These are phyloP conservation scores for Cephalopholis sonnerati DNA, from an alignment of 2,113 vertebrate genomes.

Conservation along the genomic window DNA sequence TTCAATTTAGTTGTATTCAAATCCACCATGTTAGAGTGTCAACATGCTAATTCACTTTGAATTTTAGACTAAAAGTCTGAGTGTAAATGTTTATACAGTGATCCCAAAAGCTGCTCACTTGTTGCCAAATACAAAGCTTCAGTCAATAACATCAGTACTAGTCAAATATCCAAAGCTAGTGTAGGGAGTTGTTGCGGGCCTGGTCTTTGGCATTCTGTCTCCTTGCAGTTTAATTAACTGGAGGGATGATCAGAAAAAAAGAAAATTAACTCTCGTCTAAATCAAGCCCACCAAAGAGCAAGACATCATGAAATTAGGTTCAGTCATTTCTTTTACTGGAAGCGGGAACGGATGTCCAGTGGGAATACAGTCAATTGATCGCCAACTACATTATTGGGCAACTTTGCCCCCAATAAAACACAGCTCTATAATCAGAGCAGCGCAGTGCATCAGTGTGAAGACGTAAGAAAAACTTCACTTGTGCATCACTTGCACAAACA, in stretches of 20 bases:
- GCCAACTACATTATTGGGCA: not conserved
- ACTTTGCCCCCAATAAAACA: conserved; percentile 26
- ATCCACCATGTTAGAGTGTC: not conserved
- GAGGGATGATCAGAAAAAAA: conserved; percentile 5
- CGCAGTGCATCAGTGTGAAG: not conserved
- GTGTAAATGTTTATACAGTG: not conserved
- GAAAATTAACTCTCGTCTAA: not conserved
- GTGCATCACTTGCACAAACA: not conserved
- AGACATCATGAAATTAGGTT: conserved; percentile 23
- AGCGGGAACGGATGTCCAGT: not conserved
- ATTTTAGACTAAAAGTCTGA: not conserved
- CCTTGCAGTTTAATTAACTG: conserved; percentile 35
- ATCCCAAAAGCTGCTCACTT: conserved; percentile 17
- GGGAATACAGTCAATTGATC: conserved; percentile 9
- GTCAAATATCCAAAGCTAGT: not conserved
- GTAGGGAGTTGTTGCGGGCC: not conserved
- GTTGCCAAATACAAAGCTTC: not conserved
- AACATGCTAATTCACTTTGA: not conserved
- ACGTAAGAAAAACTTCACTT: not conserved
- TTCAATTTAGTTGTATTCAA: not conserved
- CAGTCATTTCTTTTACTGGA: conserved; percentile 12
- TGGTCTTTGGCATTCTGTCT: conserved; percentile 10
- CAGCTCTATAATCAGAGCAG: not conserved
- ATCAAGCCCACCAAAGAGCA: conserved; percentile 10
- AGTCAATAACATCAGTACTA: conserved; percentile 1